phyloP scores from a whole-genome alignment of 2,797 vertebrate genomes.

The Cossypha dichroa region DNA sequence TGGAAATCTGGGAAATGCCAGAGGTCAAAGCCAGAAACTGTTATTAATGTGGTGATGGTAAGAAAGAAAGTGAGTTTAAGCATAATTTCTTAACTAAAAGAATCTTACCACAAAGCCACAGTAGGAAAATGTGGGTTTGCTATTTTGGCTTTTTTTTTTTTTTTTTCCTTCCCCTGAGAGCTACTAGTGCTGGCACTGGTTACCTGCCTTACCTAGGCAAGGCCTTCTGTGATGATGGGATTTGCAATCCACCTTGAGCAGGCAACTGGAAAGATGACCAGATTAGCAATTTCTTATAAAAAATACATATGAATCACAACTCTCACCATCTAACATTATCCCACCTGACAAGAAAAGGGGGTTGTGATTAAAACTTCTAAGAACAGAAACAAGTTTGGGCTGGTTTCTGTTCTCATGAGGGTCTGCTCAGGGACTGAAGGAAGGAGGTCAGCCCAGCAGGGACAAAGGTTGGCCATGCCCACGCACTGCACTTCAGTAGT shows the following conservation, averaged over 20 bases:
- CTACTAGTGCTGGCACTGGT: neutral
- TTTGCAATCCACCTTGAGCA: neutral
- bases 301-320: neutral
- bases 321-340: neutral
- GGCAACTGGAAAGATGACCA: neutral
- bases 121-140: neutral
- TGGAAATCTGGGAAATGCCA: neutral
- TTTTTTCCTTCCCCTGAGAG: neutral
- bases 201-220: neutral
- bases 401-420: neutral
- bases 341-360: neutral
- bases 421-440: neutral
- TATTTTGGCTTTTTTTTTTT: neutral
- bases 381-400: neutral
- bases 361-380: neutral
- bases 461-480: rapidly evolving
- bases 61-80: neutral
- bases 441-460: rapidly evolving
- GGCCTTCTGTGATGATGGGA: neutral
- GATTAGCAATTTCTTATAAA: neutral
- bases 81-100: neutral
- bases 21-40: neutral
- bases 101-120: neutral
- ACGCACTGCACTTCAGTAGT: neutral
- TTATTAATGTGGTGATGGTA: neutral